Conservation (phyloP, 2,797 vertebrate species). For the Fringilla coelebs region DNA sequence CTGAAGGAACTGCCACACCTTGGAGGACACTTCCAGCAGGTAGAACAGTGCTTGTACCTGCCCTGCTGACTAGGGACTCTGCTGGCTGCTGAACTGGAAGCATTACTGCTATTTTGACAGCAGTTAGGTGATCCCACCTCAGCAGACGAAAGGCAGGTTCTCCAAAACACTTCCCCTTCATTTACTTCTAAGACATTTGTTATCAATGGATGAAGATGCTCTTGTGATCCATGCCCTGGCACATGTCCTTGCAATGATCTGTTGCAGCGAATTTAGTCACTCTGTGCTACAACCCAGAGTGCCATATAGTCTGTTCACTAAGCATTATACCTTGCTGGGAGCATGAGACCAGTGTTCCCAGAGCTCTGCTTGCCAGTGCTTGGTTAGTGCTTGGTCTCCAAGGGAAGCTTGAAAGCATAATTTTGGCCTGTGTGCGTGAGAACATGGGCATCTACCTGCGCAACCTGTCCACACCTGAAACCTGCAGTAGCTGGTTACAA, state of each 20-base stretch:
- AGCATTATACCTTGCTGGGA: not conserved
- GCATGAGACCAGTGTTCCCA: not conserved
- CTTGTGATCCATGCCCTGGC: fast-evolving
- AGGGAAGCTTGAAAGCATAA: not conserved
- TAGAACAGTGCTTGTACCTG: not conserved
- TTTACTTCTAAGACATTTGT: not conserved
- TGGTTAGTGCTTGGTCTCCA: not conserved
- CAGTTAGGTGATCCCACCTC: not conserved
- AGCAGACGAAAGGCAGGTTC: not conserved
- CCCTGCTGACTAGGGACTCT: fast-evolving
- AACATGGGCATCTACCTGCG: not conserved
- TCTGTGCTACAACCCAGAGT: not conserved
- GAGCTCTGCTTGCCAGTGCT: not conserved
- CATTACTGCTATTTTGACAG: not conserved
- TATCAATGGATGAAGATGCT: not conserved
- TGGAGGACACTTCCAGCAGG: not conserved
- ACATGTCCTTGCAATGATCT: not conserved
- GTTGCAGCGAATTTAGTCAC: not conserved
- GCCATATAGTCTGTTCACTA: not conserved
- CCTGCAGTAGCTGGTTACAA: not conserved
- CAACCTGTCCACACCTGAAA: not conserved
- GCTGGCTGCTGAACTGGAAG: not conserved
- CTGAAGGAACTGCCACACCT: not conserved
- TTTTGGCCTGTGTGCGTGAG: not conserved
- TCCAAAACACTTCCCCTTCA: not conserved